phyloP scores from a whole-genome alignment of 2,888 invertebrate species.

The Sericinus montela region DNA sequence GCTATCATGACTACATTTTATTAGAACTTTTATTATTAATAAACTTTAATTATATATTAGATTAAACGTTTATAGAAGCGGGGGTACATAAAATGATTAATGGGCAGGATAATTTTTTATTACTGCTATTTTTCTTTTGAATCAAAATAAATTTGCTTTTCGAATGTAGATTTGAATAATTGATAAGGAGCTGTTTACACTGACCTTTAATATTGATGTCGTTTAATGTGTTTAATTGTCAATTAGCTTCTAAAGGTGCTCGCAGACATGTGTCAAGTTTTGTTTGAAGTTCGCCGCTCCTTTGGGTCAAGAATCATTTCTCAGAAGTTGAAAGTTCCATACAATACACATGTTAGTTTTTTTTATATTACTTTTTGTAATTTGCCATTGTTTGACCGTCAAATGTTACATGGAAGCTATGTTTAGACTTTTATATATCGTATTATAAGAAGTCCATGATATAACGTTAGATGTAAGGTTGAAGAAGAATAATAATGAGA shows the following conservation, averaged over 20 bases:
- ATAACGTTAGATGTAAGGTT: too few species aligned
- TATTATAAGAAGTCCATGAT: too few species aligned
- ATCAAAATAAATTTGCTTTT: slow-evolving; percentile 1
- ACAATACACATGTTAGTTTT: neutral
- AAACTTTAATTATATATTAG: too few species aligned
- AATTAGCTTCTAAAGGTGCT: slow-evolving; percentile 22
- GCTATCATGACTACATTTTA: too few species aligned
- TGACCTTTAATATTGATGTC: slow-evolving; percentile 16
- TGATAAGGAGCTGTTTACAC: neutral
- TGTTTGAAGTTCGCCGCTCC: slow-evolving; percentile 10
- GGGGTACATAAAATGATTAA: neutral
- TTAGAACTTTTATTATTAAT: too few species aligned
- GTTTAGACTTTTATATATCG: too few species aligned
- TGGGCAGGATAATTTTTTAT: neutral
- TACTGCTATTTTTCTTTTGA: neutral
- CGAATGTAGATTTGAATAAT: slow-evolving; percentile 1
- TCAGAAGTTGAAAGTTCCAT: neutral
- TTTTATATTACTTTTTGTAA: neutral
- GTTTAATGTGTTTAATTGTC: slow-evolving; percentile 20
- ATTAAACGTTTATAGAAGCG: too few species aligned
- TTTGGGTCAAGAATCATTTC: slow-evolving; percentile 5
- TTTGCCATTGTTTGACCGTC: too few species aligned
- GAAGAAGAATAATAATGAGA: neutral
- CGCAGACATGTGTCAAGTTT: slow-evolving; percentile 11
- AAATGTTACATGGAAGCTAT: too few species aligned